These are phyloP conservation scores for Adelges cooleyi DNA, from an alignment of 1,140 invertebrate species.

Conservation along the genomic window DNA sequence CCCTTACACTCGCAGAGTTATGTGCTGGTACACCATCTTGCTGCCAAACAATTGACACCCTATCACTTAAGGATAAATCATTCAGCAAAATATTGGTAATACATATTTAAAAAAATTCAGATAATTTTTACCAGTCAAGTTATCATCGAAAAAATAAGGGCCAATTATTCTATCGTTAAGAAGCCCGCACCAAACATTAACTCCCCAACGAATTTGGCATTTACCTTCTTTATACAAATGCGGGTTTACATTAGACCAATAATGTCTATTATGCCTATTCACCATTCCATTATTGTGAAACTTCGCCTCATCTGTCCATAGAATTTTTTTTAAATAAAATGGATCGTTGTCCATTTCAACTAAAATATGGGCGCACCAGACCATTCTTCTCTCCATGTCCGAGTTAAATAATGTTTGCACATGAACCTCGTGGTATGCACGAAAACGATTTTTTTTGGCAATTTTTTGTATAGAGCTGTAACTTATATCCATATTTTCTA, in stretches of 20 bases:
- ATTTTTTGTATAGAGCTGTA: too few relatives aligned
- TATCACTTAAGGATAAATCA: not conserved
- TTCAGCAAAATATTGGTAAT: not conserved
- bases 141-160: slow-evolving; percentile 35
- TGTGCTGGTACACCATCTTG: slow-evolving; percentile 35
- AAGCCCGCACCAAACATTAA: slow-evolving; percentile 38
- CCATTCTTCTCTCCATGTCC: too few relatives aligned
- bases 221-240: slow-evolving; percentile 9
- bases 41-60: not conserved
- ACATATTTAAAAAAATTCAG: slow-evolving; percentile 30
- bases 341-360: not conserved
- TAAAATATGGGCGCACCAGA: too few relatives aligned
- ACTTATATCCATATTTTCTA: too few relatives aligned
- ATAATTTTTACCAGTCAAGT: slow-evolving; percentile 33
- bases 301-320: slow-evolving; percentile 35
- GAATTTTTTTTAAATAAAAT: not conserved
- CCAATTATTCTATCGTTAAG: slow-evolving; percentile 35
- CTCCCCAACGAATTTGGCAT: slow-evolving; percentile 35
- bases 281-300: slow-evolving; percentile 37
- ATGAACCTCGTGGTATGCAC: too few relatives aligned
- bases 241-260: slow-evolving; percentile 25
- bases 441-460: too few relatives aligned
- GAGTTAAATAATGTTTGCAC: too few relatives aligned
- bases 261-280: slow-evolving; percentile 35
- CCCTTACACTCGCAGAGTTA: slow-evolving; percentile 30